phyloP scores from a whole-genome alignment of 1,140 invertebrate genomes.

The Heliothis subflexa region DNA sequence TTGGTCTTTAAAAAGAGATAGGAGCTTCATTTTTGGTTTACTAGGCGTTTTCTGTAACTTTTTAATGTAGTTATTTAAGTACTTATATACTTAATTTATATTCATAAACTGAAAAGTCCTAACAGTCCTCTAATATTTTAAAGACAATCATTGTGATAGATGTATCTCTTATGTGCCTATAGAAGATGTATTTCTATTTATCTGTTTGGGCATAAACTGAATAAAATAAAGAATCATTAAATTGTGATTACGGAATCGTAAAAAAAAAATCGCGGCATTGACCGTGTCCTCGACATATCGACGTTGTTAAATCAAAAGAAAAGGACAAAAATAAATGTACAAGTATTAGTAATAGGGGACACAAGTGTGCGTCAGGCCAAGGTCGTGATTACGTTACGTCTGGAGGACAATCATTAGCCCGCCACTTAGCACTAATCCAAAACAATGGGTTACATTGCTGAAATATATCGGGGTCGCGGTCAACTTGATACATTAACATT shows the following conservation, averaged over 20 bases:
- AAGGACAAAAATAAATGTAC: slow-evolving; percentile 50
- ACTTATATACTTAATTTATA: no score
- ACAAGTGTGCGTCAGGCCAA: slow-evolving; percentile 56
- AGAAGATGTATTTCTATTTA: no score
- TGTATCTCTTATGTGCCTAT: no score
- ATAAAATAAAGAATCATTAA: no score
- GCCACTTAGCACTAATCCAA: slow-evolving; percentile 41
- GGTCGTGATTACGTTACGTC: slow-evolving; percentile 58
- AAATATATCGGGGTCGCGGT: slow-evolving; percentile 12
- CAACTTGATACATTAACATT: background rate
- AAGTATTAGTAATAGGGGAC: slow-evolving; percentile 54
- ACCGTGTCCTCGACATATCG: slow-evolving; percentile 5
- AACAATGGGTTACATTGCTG: slow-evolving; percentile 29
- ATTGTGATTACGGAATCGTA: background rate
- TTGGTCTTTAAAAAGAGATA: no score
- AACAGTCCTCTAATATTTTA: no score
- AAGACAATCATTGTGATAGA: no score
- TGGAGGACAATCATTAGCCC: slow-evolving; percentile 59
- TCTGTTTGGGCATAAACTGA: no score
- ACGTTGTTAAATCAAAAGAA: slow-evolving; percentile 27
- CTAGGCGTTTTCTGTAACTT: no score
- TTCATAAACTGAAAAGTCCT: no score
- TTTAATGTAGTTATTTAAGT: no score
- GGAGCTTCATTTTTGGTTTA: no score
- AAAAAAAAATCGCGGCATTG: slow-evolving; percentile 16